Conservation (phyloP, 2,888 invertebrate genomes). For the Muscina levida region DNA sequence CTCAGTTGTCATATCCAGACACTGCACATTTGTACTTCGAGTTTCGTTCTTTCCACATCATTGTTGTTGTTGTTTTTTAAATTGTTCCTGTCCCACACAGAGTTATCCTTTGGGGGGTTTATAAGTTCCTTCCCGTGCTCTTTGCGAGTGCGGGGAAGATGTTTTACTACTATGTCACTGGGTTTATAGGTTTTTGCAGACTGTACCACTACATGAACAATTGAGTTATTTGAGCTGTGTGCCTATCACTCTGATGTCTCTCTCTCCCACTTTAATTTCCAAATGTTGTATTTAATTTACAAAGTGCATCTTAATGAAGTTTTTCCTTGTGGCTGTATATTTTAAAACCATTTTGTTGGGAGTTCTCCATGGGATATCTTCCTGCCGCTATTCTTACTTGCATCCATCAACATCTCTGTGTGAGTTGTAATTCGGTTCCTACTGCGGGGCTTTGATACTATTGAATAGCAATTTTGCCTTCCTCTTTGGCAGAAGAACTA, state of each 20-base stretch:
- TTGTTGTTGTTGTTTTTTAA: constrained; percentile 2
- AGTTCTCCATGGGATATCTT: constrained; percentile 53
- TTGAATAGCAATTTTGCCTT: not conserved
- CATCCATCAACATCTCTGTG: constrained; percentile 6
- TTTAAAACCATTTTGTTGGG: constrained; percentile 63
- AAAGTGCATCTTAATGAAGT: constrained; percentile 66
- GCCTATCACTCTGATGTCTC: constrained; percentile 15
- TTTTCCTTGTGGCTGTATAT: constrained; percentile 62
- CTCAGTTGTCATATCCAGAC: constrained; percentile 24
- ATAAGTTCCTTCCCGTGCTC: not conserved
- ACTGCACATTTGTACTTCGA: not conserved
- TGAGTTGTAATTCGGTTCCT: not conserved
- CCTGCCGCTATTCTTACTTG: not conserved
- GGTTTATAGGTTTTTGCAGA: constrained; percentile 49
- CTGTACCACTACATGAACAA: constrained; percentile 9
- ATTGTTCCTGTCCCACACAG: constrained; percentile 1
- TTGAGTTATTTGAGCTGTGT: constrained; percentile 42
- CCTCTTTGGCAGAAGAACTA: not conserved
- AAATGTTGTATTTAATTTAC: constrained; percentile 63
- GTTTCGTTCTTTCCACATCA: not conserved
- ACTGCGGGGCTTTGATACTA: not conserved
- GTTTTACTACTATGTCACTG: constrained; percentile 55
- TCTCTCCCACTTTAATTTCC: not conserved
- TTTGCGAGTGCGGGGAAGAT: not conserved
- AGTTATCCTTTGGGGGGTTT: constrained; percentile 29